Base-by-base conservation (phyloP, 1,140 invertebrate species). In the Zaprionus camerounensis region DNA sequence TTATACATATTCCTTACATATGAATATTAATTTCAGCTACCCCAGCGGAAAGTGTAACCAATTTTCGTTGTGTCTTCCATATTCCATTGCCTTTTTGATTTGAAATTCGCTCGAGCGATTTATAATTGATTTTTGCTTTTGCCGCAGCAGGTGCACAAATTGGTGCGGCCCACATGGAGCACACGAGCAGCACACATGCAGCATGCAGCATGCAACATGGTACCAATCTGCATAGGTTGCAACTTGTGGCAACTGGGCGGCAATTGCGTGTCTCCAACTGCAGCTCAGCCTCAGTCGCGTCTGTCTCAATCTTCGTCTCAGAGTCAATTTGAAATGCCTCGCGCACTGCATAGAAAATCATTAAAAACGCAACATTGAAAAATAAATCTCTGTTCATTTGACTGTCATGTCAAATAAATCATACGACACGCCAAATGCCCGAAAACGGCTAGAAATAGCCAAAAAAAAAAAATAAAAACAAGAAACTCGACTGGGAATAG, bases 341-440 rank as follows among this genome's bases (percentile, higher is more conserved):
- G 66, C 49, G 66, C 66, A 20, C 61, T 65, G 66, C 53, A 73
- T n/a, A 36, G 26, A 55, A 75, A 85, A 67, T 56, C 84, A 86
- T 86, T 86, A 86, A 86, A 86, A 86, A 80, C 69, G 73, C 84
- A 77, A 57, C 80, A 79, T 82, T 78, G 84, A 73, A 73, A 82
- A 78, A 88, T 86, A 86, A 88, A 86, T 86, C 84, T 74, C 78
- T 88, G 83, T 86, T 88, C 84, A 79, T 59, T 86, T 82, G 83
- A 79, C 80, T 86, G 83, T 88, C 83, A 78, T 83, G 84, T 86
- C 83, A 86, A 88, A 86, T 86, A 86, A 86, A 86, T 86, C 83
- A 86, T 86, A 86, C 57, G 73, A 83, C 83, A 86, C 84, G 83
- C 73, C 76, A 83, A 83, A 79, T 80, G 58, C 31, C 68, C 78